Evolutionary conservation across 2,888 invertebrate species (phyloP), one percentile per base, ranked within the genome.

Genomic region (Germaria angustata): DNA sequence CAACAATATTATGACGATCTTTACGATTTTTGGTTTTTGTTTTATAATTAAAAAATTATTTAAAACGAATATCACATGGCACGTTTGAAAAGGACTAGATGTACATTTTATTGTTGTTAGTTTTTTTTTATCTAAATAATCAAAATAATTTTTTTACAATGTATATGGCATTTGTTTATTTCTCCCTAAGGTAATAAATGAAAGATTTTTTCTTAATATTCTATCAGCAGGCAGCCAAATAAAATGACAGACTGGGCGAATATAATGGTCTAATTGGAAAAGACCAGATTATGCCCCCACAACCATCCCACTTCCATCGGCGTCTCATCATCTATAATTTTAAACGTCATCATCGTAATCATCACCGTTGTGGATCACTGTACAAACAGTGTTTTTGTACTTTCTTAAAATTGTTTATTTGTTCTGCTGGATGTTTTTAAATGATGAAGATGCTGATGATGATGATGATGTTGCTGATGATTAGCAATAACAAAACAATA

Each of bases 131-230:
- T 51, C 1, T 1, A 44, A 44, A 32, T 9, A 32, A n/a, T 22
- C 13, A 28, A 49, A 71, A 34, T 22, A 46, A 22, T 28, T 15
- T 8, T 39, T n/a, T 13, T 36, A 28, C 24, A 36, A 44, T 55
- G 53, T 32, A 49, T 46, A 65, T 57, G 78, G 63, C 32, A 71
- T 65, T 72, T 72, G 71, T 71, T 65, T 65, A 15, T 65, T 36
- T 34, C 2, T 22, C 36, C n/a, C 28, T 28, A 1, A 20, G 36
- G 13, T 9, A 15, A 32, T 15, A 53, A 53, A 53, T 15, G 32
- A 9, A 46, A 49, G 1, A 22, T 22, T 20, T 34, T 57, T 20
- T 57, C 15, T 32, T 8, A 53, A 32, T 7, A 15, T 7, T 32
- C 15, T 8, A 32, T 53, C 17, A 32, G 7, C 32, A 53, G 13